phyloP scores from a whole-genome alignment of 2,113 vertebrate species.

The Rhea pennata region DNA sequence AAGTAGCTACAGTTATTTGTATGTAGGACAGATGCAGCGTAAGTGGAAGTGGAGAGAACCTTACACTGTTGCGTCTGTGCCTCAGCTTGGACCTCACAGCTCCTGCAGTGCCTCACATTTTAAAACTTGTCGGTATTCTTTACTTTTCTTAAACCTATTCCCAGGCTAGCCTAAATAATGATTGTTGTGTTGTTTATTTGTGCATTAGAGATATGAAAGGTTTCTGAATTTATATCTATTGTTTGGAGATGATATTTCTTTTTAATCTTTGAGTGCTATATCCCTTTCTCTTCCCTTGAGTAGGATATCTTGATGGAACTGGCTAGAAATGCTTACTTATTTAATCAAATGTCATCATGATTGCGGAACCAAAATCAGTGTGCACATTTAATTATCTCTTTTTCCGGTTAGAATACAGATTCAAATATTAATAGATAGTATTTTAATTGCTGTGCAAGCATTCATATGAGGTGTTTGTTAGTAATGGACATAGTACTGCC shows the following conservation, averaged over 20 bases:
- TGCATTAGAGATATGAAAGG: accelerated
- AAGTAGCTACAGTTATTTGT: not conserved
- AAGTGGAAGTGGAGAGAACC: not conserved
- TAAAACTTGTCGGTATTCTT: not conserved
- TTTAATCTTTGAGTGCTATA: not conserved
- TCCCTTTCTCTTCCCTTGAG: not conserved
- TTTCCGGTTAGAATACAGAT: not conserved
- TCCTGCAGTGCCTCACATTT: not conserved
- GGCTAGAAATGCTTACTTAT: not conserved
- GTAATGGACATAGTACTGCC: not conserved
- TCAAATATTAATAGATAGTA: not conserved
- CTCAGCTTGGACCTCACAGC: not conserved
- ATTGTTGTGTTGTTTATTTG: not conserved
- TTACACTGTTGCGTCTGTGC: not conserved
- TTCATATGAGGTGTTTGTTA: accelerated
- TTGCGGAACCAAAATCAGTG: not conserved
- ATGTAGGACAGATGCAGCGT: not conserved
- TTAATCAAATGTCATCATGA: accelerated
- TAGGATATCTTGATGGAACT: not conserved
- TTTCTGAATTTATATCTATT: not conserved
- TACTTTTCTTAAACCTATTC: not conserved
- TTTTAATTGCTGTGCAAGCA: not conserved
- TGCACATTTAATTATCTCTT: not conserved
- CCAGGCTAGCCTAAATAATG: not conserved
- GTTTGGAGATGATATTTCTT: not conserved